These are phyloP conservation scores for Epizoanthus rinbou DNA, from an alignment of 92 coral and sea anemone species.

Conservation along the genomic window DNA sequence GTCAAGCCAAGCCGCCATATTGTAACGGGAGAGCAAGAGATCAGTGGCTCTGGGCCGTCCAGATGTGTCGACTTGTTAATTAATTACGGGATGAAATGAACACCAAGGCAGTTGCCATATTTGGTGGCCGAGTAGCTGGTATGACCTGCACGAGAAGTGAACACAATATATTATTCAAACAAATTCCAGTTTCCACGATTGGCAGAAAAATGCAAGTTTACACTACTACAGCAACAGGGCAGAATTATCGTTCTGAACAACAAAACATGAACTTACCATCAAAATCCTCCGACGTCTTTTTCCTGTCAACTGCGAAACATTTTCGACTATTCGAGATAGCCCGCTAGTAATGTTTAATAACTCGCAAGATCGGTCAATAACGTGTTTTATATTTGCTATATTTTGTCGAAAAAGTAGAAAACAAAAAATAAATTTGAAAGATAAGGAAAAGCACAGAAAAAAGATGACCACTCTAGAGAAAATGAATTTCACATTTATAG, in stretches of 20 bases:
- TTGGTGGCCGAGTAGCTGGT: conserved; percentile 78
- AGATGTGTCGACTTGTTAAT: conserved; percentile 34
- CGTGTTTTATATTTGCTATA: background rate
- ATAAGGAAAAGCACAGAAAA: background rate
- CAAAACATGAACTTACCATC: background rate
- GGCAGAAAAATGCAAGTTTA: conserved; percentile 4
- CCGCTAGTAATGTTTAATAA: too few species aligned
- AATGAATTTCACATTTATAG: background rate
- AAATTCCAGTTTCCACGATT: background rate
- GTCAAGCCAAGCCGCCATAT: conserved; percentile 29
- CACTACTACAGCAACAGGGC: background rate
- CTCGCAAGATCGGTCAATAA: background rate
- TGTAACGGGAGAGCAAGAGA: conserved; percentile 33
- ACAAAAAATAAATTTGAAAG: background rate
- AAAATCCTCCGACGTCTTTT: background rate
- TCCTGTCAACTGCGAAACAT: background rate
- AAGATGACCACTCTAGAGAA: background rate
- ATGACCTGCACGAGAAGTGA: conserved; percentile 51
- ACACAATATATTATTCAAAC: conserved; percentile 25
- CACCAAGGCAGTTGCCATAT: conserved; percentile 54
- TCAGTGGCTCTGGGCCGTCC: conserved; percentile 10
- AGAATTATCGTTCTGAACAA: background rate
- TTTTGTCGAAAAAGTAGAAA: background rate
- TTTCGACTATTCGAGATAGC: too few species aligned
- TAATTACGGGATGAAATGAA: conserved; percentile 15